Percentiles rank a stretch among this genome's conserved stretches.
Conservation (phyloP, 1,140 invertebrate genomes). For the Brachystomella parvula region DNA sequence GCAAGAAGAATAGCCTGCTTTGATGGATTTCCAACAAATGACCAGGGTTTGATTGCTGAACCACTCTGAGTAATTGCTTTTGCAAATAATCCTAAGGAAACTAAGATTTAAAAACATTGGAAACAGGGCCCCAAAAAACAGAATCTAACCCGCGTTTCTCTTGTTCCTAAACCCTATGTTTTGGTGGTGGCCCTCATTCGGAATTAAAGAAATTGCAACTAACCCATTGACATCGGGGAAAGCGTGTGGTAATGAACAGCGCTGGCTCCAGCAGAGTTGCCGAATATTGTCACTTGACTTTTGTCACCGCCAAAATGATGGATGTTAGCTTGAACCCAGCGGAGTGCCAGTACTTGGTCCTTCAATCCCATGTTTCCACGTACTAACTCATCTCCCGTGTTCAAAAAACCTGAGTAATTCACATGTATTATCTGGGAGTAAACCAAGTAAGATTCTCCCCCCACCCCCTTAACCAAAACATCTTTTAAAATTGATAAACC, state of each 20-base stretch:
- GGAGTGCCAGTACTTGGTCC: not conserved
- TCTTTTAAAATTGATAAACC: not conserved
- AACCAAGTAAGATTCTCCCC: not conserved
- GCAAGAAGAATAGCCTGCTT: conserved; percentile 39
- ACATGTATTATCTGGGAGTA: not conserved
- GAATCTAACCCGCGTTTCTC: too few relatives aligned
- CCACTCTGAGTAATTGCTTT: conserved; percentile 15
- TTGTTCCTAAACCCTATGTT: too few relatives aligned
- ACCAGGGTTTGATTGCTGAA: conserved; percentile 67
- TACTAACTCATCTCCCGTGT: conserved; percentile 41
- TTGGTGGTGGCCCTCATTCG: too few relatives aligned
- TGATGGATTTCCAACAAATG: conserved; percentile 42
- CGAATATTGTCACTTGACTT: not conserved
- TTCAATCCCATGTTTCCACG: conserved; percentile 16
- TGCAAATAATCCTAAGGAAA: conserved; percentile 1
- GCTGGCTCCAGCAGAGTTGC: not conserved
- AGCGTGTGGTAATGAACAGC: conserved; percentile 10
- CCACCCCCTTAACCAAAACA: not conserved
- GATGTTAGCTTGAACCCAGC: conserved; percentile 5
- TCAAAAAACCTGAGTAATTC: conserved; percentile 36
- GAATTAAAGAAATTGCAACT: not conserved
- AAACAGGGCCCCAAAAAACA: too few relatives aligned
- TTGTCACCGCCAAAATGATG: not conserved
- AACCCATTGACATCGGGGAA: conserved; percentile 2
- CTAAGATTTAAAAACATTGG: not conserved